Percentiles rank a stretch among this genome's conserved stretches.
Conservation (phyloP, 2,113 vertebrate genomes). For the Hippocampus comes region DNA sequence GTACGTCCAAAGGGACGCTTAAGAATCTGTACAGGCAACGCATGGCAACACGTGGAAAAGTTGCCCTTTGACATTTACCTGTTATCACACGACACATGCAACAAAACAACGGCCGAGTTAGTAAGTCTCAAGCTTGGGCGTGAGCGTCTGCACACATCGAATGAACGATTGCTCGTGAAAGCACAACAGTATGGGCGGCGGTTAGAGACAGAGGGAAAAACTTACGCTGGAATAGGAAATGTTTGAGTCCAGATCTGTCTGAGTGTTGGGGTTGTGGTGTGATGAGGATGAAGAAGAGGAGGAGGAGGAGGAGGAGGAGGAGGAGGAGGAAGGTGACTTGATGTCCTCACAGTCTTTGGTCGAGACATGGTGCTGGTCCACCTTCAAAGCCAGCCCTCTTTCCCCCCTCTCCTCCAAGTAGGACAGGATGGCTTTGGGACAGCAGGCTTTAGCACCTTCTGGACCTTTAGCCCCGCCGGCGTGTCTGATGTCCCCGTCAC, state of each 20-base stretch:
- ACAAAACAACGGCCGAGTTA: slow-evolving; percentile 14
- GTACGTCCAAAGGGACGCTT: slow-evolving; percentile 8
- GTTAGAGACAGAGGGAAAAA: slow-evolving; percentile 68
- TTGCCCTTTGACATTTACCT: slow-evolving; percentile 26
- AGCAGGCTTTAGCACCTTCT: slow-evolving; percentile 81
- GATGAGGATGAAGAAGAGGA: slow-evolving; percentile 73
- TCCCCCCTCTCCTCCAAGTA: slow-evolving; percentile 83
- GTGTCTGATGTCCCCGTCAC: slow-evolving; percentile 79
- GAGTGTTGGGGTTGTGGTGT: slow-evolving; percentile 84
- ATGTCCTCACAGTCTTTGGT: slow-evolving; percentile 95
- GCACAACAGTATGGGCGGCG: slow-evolving; percentile 55
- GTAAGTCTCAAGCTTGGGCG: slow-evolving; percentile 36
- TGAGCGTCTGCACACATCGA: neutral
- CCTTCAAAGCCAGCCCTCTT: slow-evolving; percentile 78
- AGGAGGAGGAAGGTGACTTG: slow-evolving; percentile 75
- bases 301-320: neutral
- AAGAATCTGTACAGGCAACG: slow-evolving; percentile 49
- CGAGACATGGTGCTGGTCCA: slow-evolving; percentile 86
- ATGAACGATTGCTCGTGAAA: slow-evolving; percentile 41
- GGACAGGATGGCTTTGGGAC: slow-evolving; percentile 81
- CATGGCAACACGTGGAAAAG: neutral
- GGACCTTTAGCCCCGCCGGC: slow-evolving; percentile 79
- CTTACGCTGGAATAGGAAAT: slow-evolving; percentile 97
- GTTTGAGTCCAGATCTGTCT: slow-evolving; percentile 94
- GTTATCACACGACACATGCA: slow-evolving; percentile 34